Evolutionary conservation across 2,888 invertebrate species (phyloP).

Genomic region (Drosophila diplacantha): DNA sequence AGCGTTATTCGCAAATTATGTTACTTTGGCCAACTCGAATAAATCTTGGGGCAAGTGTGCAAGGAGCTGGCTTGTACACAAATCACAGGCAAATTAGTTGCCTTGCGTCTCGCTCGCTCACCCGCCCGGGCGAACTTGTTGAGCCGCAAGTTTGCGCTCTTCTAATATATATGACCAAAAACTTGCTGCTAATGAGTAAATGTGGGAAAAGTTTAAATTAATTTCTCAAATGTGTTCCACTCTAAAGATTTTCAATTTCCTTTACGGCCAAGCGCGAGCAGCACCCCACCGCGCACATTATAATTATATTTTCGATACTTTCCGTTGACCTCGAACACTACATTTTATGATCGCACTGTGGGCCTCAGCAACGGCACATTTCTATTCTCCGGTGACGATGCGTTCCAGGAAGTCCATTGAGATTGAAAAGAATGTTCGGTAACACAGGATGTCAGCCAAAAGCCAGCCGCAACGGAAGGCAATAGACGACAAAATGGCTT

Average conservation of each 20-base stretch:
- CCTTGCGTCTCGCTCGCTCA: slow-evolving; percentile 11
- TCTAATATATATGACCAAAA: slow-evolving; percentile 42
- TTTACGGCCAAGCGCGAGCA: slow-evolving; percentile 18
- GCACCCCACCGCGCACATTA: slow-evolving; percentile 1
- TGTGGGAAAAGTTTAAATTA: slow-evolving; percentile 70
- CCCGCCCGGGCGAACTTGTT: slow-evolving; percentile 53
- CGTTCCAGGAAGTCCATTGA: slow-evolving; percentile 33
- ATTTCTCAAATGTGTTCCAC: slow-evolving; percentile 57
- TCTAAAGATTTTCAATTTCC: slow-evolving; percentile 53
- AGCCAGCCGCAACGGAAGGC: slow-evolving; percentile 6
- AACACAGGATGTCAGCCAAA: slow-evolving; percentile 15
- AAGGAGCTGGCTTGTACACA: slow-evolving; percentile 44
- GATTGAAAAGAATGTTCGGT: slow-evolving; percentile 13
- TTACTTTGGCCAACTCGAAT: slow-evolving; percentile 66
- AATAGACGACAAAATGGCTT: slow-evolving; percentile 14
- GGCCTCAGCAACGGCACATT: background rate
- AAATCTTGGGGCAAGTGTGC: slow-evolving; percentile 52
- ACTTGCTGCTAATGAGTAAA: slow-evolving; percentile 67
- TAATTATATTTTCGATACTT: slow-evolving; percentile 56
- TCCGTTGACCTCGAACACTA: slow-evolving; percentile 15
- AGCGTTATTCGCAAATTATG: slow-evolving; percentile 64
- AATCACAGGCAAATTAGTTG: slow-evolving; percentile 66
- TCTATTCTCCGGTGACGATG: slow-evolving; percentile 2
- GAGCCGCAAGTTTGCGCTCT: slow-evolving; percentile 54
- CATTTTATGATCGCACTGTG: slow-evolving; percentile 19